Evolutionary conservation across 2,888 invertebrate species (phyloP).

Genomic region (Plutella xylostella): DNA sequence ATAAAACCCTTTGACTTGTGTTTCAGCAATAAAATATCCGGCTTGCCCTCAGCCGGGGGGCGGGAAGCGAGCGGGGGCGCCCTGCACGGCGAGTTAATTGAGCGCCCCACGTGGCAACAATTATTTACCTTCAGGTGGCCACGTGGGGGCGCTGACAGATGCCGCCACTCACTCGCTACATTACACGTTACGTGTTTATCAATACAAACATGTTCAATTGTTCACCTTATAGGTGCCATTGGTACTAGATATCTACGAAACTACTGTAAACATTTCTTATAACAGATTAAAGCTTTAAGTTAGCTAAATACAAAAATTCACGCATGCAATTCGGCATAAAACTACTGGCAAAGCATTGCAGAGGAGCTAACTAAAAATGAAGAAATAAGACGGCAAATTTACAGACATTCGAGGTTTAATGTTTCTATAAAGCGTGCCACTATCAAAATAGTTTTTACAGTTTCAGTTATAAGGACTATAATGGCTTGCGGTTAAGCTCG

Average conservation of each 20-base stretch:
- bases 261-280: neutral
- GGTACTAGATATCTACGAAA: neutral
- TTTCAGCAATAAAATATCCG: too few species aligned
- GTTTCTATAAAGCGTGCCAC: constrained; percentile 30
- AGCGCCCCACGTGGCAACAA: constrained; percentile 57
- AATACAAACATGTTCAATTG: neutral
- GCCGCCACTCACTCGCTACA: constrained; percentile 8
- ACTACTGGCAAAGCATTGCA: constrained; percentile 53
- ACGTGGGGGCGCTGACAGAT: constrained; percentile 36
- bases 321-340: constrained; percentile 24
- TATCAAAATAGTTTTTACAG: constrained; percentile 35
- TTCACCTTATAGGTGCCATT: neutral
- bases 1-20: too few species aligned
- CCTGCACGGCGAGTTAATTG: constrained; percentile 52
- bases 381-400: constrained; percentile 62
- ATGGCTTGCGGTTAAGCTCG: constrained; percentile 20
- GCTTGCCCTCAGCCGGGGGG: too few species aligned
- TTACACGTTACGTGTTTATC: neutral
- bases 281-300: neutral
- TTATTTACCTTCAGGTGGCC: constrained; percentile 61
- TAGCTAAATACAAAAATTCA: constrained; percentile 8
- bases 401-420: constrained; percentile 58
- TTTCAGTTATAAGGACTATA: constrained; percentile 30
- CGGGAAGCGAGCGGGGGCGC: too few species aligned
- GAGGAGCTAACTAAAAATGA: constrained; percentile 62